Evolutionary conservation across 2,113 vertebrate species (phyloP), one percentile per base, ranked within the genome.

Genomic region (Phalacrocorax aristotelis): DNA sequence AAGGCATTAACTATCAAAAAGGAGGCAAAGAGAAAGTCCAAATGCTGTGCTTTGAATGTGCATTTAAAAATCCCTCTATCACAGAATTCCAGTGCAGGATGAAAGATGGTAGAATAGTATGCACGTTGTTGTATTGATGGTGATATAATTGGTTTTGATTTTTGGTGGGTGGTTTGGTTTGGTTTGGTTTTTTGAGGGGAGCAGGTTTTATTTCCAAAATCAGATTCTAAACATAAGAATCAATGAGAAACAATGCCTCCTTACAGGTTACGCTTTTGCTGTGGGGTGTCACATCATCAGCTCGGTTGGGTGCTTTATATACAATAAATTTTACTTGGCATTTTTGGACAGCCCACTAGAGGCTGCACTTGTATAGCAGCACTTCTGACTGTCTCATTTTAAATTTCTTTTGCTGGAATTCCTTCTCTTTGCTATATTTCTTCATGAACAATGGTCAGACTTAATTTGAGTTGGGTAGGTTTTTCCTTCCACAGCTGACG

Each of bases 271-370:
- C 80, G n/a, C 5, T 84, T 5, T 34, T 72, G 27, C 34, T 85
- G 1, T 76, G 42, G 15, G 26, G 18, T 49, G 16, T 55, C 21
- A 48, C 40, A 26, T 4, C 42, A 52, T 61, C 15, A 80, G 34
- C 19, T 72, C 15, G 32, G 22, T 27, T 61, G 44, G 6, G 17
- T 64, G 27, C 20, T 92, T 76, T 34, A 32, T 44, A 40, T 17
- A n/a, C 26, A 40, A 4, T n/a, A 15, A 52, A 34, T 94, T 95
- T 64, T 42, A 62, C 17, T 74, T 77, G 27, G 7, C 15, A 36
- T 44, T 93, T 90, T 90, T 87, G 62, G 49, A 70, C 11, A 52
- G 70, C 54, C 97, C 96, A 95, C 93, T 97, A 97, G 97, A 96
- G 96, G 97, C 68, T 96, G 95, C 93, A 81, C 89, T 94, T 90